Base-by-base conservation (phyloP, 2,113 vertebrate species). In the Ptilonorhynchus violaceus region DNA sequence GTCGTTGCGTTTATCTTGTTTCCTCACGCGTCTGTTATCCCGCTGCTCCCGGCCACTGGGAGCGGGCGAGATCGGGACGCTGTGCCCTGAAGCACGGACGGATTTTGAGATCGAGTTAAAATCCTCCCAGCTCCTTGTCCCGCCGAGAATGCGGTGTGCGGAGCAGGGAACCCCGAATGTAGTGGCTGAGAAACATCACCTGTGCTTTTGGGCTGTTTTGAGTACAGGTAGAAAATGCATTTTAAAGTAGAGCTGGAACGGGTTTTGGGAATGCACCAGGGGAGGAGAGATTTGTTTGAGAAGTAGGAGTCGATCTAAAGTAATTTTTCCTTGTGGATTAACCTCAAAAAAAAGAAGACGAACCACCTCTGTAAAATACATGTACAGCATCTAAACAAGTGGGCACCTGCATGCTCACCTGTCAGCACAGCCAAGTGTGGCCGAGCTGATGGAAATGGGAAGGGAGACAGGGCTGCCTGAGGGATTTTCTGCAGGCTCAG, bases 361-460 rank as follows among this genome's bases (percentile, higher is more conserved):
- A 14, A 7, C 8, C 1, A 5, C 23, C 23, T 62, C 37, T 52
- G 23, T 76, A 30, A 80, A 70, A 16, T 18, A 60, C 8, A 15
- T 31, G 4, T 13, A 9, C 9, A 5, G 6, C 31, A 11, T 28
- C 39, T 30, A 25, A 30, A 41, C 4, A 17, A 11, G 17, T 7
- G 25, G 20, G 20, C 17, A 9, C 2, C 25, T n/a, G 62, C 28
- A 21, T 21, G 5, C 1, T 25, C 56, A 3, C 33, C 35, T 44
- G 22, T 50, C 37, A 24, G 49, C 39, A 1, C 0, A 4, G 30
- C 35, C 27, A 46, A 82, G 46, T 3, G 2, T 20, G 2, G 2
- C 42, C 1, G 7, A 56, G 56, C 41, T 24, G 76, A 7, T 14
- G 14, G 73, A 41, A 69, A 42, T 1, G 1, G 28, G 37, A 53